Evolutionary conservation across 2,888 invertebrate genomes (phyloP).

Genomic region (Aphodius granarius): DNA sequence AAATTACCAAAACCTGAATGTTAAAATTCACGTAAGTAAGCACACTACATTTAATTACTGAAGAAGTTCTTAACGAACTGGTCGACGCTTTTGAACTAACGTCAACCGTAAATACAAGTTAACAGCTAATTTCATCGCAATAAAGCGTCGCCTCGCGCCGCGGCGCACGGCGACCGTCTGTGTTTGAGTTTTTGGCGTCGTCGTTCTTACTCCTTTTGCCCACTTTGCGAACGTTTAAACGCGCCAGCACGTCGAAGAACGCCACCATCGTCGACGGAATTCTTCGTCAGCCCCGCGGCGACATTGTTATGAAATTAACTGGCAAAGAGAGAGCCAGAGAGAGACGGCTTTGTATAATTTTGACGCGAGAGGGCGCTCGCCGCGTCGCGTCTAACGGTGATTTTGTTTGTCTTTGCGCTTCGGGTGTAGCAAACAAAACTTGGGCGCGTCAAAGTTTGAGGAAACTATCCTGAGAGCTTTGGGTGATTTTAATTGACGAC

Average conservation of each 20-base stretch:
- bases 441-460: slow-evolving; percentile 31
- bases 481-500: slow-evolving; percentile 26
- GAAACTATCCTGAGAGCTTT: slow-evolving; percentile 24
- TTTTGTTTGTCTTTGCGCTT: slow-evolving; percentile 41
- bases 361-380: slow-evolving; percentile 11
- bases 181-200: slow-evolving; percentile 11
- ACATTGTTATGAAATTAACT: slow-evolving; percentile 23
- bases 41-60: not conserved
- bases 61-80: not conserved
- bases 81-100: not conserved
- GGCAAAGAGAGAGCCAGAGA: no score
- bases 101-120: not conserved
- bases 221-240: not conserved
- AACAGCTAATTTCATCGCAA: not conserved
- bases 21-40: not conserved
- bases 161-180: not conserved
- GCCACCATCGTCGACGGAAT: not conserved
- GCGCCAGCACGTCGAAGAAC: not conserved
- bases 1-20: no score
- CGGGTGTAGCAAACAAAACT: slow-evolving; percentile 32
- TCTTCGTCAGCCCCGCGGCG: not conserved
- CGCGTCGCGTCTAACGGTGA: slow-evolving; percentile 33
- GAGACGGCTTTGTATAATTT: slow-evolving; percentile 25
- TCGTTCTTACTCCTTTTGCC: not conserved
- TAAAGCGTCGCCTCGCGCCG: not conserved